These are phyloP conservation scores for Rana temporaria DNA, from an alignment of 2,113 vertebrate species.

Conservation along the genomic window DNA sequence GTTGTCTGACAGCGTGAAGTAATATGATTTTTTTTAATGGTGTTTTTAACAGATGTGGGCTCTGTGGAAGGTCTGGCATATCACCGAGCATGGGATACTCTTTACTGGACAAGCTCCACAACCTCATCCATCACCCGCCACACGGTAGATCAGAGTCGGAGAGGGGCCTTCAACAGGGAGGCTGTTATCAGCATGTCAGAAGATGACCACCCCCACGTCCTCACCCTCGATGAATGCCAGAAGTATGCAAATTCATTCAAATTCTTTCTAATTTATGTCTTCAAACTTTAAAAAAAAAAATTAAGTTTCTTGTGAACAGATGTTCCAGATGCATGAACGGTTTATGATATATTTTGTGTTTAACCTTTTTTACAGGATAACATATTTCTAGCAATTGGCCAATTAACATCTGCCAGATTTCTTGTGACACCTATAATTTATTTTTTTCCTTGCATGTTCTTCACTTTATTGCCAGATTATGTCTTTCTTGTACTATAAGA, in stretches of 20 bases:
- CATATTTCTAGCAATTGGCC: slow-evolving; percentile 13
- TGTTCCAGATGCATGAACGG: slow-evolving; percentile 14
- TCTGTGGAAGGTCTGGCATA: slow-evolving; percentile 97
- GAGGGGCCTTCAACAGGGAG: slow-evolving; percentile 81
- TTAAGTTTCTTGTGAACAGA: background rate
- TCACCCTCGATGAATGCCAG: slow-evolving; percentile 94
- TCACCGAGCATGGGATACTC: slow-evolving; percentile 91
- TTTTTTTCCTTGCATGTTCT: no score
- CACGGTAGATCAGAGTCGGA: slow-evolving; percentile 84
- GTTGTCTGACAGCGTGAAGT: slow-evolving; percentile 5
- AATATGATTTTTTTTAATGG: slow-evolving; percentile 43
- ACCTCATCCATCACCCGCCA: slow-evolving; percentile 93
- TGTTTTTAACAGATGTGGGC: slow-evolving; percentile 83
- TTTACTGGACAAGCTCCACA: slow-evolving; percentile 97
- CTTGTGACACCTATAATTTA: no score
- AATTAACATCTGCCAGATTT: slow-evolving; percentile 8
- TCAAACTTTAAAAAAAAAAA: slow-evolving; percentile 17
- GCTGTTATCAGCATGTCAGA: slow-evolving; percentile 91
- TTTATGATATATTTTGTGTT: slow-evolving; percentile 19
- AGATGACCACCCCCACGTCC: slow-evolving; percentile 92
- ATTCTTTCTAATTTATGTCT: background rate
- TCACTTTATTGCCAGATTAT: no score
- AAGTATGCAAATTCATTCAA: slow-evolving; percentile 73
- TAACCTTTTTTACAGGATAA: slow-evolving; percentile 27
- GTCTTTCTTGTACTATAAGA: no score